Evolutionary conservation across 2,888 invertebrate genomes (phyloP), one percentile per base, ranked within the genome.

Genomic region (Gymnoscelis rufifasciata): DNA sequence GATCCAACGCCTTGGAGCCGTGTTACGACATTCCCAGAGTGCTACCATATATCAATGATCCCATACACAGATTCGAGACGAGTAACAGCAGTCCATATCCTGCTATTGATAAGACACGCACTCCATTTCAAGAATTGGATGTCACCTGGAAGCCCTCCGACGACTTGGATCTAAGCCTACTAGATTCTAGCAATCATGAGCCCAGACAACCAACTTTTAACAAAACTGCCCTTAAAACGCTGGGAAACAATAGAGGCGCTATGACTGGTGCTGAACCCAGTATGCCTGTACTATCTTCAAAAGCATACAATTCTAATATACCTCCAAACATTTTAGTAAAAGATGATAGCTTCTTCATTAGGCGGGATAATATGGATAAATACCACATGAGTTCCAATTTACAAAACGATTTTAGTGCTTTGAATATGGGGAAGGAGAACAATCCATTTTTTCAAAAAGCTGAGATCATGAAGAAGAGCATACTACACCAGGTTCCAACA

Each of bases 101-200:
- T 13, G 28, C 52, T n/a, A 59, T 72, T 7, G 71, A 62, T 37
- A 83, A 75, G 63, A 82, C 79, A 7, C 47, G 51, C 27, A 40
- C 59, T 3, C 44, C 42, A 30, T 45, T 50, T 26, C 30, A 51
- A 7, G 57, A 66, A 33, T 50, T 60, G 8, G 61, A 60, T 5
- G 49, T 66, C 6, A 62, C 54, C 19, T 75, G 66, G 65, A 56
- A 60, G 7, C 84, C 88, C 7, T 75, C 78, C 23, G 78, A 72
- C 53, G 87, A 88, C 11, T 65, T 88, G 28, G 79, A 88, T 33
- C 54, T 88, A 7, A 88, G 88, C 57, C 65, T 86, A 53, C 69
- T 88, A 27, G 88, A 88, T 59, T 62, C 66, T 31, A 64, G 70
- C 6, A 48, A 52, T 29, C 64, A 66, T 35, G 67, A 68, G 33